Evolutionary conservation across 2,113 vertebrate species (phyloP), one percentile per base, ranked within the genome.

Genomic region (Otolemur garnettii): DNA sequence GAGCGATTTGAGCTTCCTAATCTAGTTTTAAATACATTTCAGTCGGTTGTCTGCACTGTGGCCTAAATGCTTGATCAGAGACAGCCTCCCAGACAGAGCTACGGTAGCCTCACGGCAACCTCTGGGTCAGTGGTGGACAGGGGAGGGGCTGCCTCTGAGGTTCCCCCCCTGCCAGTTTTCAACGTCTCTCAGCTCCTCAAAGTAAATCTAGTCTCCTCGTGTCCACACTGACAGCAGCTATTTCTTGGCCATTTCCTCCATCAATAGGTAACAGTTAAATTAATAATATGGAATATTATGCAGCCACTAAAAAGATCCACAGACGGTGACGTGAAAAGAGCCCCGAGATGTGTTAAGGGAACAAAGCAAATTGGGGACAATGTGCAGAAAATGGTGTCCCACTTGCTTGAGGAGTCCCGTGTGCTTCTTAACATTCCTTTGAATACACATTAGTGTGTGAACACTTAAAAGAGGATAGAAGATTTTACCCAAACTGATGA

Each of bases 11-110:
- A 53, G 74, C 57, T 80, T 75, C n/a, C 19, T 60, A 38, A 45
- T 89, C 84, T 84, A 81, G 92, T 72, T 95, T 93, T 79, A 79
- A 75, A 64, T 81, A 64, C 66, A 77, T 35, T 66, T 59, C 33
- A 35, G 50, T 50, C n/a, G 64, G 74, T 68, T 66, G 30, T 6
- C 50, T 68, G 57, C 17, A 22, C 5, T 64, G 59, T 35, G 8
- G 5, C 38, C 72, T 81, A 84, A 75, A 75, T 30, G 60, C 24
- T 85, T 57, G 55, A 64, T 26, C 59, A 92, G 89, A 74, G 26
- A 69, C 12, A 72, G 13, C 19, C 18, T 57, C 57, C 28, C 30
- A 35, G 80, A 84, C 14, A 81, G 64, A 87, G 77, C 17, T 50
- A 22, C 1, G 62, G 57, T 7, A 72, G 50, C 19, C 62, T 64